These are phyloP conservation scores for Pagetopsis macropterus DNA, from an alignment of 2,797 vertebrate species.

Conservation along the genomic window DNA sequence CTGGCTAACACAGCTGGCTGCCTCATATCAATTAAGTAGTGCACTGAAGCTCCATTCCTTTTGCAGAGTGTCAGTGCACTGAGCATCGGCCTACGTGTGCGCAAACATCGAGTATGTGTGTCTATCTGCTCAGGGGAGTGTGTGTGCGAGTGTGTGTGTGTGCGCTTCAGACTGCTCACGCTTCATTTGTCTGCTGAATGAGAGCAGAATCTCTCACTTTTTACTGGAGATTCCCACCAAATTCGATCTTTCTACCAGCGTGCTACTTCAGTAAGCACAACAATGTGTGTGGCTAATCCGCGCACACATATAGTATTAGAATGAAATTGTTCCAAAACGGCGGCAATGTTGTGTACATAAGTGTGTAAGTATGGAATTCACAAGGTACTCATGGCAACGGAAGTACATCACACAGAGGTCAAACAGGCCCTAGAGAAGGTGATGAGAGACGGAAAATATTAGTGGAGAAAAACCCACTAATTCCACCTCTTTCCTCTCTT, in stretches of 20 bases:
- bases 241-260: constrained; percentile 62
- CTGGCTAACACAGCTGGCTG: constrained; percentile 67
- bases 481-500: constrained; percentile 50
- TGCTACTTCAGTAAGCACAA: constrained; percentile 73
- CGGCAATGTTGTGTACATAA: constrained; percentile 12
- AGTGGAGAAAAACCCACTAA: constrained; percentile 46
- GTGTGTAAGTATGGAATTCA: constrained; percentile 20
- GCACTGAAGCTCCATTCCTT: constrained; percentile 60
- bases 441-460: constrained; percentile 26
- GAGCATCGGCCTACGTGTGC: constrained; percentile 39
- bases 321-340: constrained; percentile 49
- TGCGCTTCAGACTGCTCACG: constrained; percentile 74
- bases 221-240: constrained; percentile 71
- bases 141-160: constrained; percentile 47
- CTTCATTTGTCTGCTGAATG: constrained; percentile 80
- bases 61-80: constrained; percentile 62
- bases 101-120: constrained; percentile 8
- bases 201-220: constrained; percentile 77
- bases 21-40: constrained; percentile 76
- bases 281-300: constrained; percentile 47
- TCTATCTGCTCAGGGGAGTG: neutral
- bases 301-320: constrained; percentile 36
- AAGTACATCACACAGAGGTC: constrained; percentile 67
- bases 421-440: constrained; percentile 55
- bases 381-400: constrained; percentile 31